phyloP scores from a whole-genome alignment of 2,888 invertebrate species.

The Malacosoma neustria region DNA sequence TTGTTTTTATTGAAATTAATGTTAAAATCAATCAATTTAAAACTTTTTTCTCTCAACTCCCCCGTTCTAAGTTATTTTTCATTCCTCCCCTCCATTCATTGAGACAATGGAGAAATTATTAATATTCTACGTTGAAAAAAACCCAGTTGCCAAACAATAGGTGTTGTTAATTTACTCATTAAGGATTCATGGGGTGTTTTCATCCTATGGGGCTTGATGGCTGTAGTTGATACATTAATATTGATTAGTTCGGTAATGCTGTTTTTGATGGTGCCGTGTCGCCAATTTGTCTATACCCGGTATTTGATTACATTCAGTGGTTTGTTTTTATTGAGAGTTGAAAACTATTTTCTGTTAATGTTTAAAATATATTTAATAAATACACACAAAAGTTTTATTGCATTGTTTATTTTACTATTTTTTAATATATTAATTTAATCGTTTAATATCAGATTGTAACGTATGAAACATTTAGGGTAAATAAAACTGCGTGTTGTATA shows the following conservation, averaged over 20 bases:
- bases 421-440: no score
- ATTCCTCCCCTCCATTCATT: conserved; percentile 28
- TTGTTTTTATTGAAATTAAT: conserved; percentile 72
- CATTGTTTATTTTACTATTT: no score
- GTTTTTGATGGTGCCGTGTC: background rate
- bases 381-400: no score
- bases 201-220: conserved; percentile 19
- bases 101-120: conserved; percentile 64
- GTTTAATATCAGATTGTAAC: no score
- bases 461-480: no score
- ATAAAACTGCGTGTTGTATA: no score
- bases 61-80: conserved; percentile 8
- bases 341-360: no score
- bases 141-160: conserved; percentile 64
- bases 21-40: conserved; percentile 68
- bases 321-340: no score
- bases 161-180: conserved; percentile 73
- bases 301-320: no score
- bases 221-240: conserved; percentile 27
- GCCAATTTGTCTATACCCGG: background rate
- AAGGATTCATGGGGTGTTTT: conserved; percentile 61
- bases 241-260: conserved; percentile 5
- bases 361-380: no score
- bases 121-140: conserved; percentile 65
- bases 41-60: conserved; percentile 31